Evolutionary conservation across 2,797 vertebrate species (phyloP), one percentile per base, ranked within the genome.

Genomic region (Tadarida brasiliensis): DNA sequence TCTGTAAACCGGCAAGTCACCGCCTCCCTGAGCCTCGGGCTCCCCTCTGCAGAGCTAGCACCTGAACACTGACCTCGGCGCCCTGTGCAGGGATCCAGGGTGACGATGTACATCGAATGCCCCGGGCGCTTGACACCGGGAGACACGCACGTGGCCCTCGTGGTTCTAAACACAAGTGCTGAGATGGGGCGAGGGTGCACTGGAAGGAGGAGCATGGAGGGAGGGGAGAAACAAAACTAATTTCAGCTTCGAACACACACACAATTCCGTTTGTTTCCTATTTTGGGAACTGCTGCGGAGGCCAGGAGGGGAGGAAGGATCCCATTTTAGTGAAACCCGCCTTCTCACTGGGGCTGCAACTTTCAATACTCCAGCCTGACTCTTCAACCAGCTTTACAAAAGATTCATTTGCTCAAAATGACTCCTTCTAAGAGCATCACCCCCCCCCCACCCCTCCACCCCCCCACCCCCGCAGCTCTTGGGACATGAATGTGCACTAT

Each of bases 171-270:
- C 90, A 87, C 89, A 94, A 96, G 91, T 80, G 89, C 87, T 39
- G 68, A 61, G 91, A 90, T 86, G 73, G 93, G 78, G 87, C 78
- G 95, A 96, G 93, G 93, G 76, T 76, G 77, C 65, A 9, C 70
- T 86, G 90, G 97, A 89, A 92, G 91, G 77, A 73, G 44, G 49
- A 91, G 67, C 59, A 22, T 5, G 71, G 54, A 80, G 87, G 91
- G 91, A 96, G 90, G 95, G 91, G 96, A 87, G 91, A 97, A 97
- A 96, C 92, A 89, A 97, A 97, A 95, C 96, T 96, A 97, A 95
- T 96, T 95, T 96, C 96, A 95, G 95, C 94, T 96, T 97, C 2
- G 11, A 96, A 97, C 87, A 98, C 96, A 97, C 97, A 96, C 90
- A 96, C 94, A 97, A 95, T 97, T 96, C 95, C 91, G 30, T 94